phyloP scores from a whole-genome alignment of 2,113 vertebrate species.

The Mastomys coucha region DNA sequence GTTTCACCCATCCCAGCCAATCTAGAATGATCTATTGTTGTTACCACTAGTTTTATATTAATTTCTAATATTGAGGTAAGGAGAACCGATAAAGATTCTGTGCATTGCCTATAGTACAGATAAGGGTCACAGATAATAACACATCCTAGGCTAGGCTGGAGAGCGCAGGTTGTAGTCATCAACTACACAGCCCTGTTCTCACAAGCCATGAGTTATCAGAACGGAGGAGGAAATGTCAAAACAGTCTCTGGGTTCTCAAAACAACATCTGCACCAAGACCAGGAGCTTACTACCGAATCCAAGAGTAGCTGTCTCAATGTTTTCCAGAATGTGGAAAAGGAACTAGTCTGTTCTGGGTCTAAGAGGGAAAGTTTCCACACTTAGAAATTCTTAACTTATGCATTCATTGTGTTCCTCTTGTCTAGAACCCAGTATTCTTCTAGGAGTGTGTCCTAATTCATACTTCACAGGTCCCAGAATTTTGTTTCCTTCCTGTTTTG shows the following conservation, averaged over 20 bases:
- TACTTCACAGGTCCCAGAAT: background rate
- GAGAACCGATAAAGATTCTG: background rate
- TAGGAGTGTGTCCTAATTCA: background rate
- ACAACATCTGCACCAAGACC: background rate
- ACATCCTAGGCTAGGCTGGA: background rate
- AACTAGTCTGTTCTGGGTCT: background rate
- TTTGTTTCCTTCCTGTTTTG: slow-evolving; percentile 40
- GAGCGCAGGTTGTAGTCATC: too few species aligned
- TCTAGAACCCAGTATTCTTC: slow-evolving; percentile 25
- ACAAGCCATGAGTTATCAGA: background rate
- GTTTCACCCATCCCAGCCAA: slow-evolving; percentile 15
- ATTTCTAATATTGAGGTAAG: slow-evolving; percentile 19
- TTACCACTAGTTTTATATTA: background rate
- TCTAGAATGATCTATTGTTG: background rate
- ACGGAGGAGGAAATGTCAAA: background rate
- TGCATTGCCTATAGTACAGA: background rate
- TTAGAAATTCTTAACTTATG: slow-evolving; percentile 15
- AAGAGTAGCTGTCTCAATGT: slow-evolving; percentile 12
- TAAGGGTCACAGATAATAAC: background rate
- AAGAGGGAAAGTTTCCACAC: background rate
- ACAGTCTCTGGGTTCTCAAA: background rate
- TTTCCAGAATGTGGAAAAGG: slow-evolving; percentile 2
- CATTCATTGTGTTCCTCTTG: background rate
- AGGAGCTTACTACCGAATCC: background rate
- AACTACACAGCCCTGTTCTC: background rate